Evolutionary conservation across 1,140 invertebrate species (phyloP), one percentile per base, ranked within the genome.

Genomic region (Monomorium pharaonis): DNA sequence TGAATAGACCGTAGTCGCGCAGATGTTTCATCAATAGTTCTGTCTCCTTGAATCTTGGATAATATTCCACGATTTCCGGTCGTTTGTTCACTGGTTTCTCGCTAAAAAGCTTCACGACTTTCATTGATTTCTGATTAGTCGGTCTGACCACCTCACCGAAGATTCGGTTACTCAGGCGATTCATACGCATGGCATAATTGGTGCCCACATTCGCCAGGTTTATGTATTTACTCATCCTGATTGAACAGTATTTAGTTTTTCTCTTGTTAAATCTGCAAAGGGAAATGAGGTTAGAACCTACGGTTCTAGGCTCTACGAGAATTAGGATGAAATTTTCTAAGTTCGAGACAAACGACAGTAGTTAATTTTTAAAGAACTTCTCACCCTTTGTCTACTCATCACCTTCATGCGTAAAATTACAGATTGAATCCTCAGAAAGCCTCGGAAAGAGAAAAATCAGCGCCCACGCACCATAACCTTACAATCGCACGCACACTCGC

Each of bases 121-220:
- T 98, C 97, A 97, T 97, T 0, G 97, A 97, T 90, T 96, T 97
- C 0, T 92, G 75, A 91, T 96, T 97, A 1, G 97, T 98, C 0
- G 97, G 96, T 85, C 97, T 96, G 0, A 96, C 96, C 16, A 98
- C 97, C 96, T 99, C 98, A 0, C 97, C 97, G 95, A 99, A 99
- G 89, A 99, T 99, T 90, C 97, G 95, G 90, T 98, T 98, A 69
- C 98, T 98, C 27, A 99, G 95, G 60, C 97, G 96, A 88, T 97
- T 97, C 98, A 99, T 99, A 21, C 98, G 96, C 9, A 96, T 96
- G 0, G 98, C 97, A 94, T 99, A 99, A 87, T 96, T 97, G 0
- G 97, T 98, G 1, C 96, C 94, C 21, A 96, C 94, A 88, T 97
- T 97, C 18, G 96, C 95, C 42, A 98, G 94, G 72, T 97, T 95